Percentiles rank a stretch among this genome's conserved stretches.
Conservation (phyloP, 2,113 vertebrate species). For the Turnix velox region DNA sequence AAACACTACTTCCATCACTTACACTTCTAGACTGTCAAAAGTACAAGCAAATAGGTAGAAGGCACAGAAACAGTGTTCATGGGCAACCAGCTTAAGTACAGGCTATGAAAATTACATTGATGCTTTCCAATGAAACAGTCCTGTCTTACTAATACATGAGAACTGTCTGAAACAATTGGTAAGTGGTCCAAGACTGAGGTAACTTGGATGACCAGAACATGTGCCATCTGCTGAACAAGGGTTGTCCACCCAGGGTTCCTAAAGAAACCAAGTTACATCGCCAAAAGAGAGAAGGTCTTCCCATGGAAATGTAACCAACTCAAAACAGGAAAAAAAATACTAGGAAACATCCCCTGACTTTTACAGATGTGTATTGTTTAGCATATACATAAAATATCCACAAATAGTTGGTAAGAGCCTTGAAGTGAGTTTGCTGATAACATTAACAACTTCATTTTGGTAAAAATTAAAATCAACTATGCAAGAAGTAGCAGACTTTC, state of each 20-base stretch:
- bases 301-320: not conserved
- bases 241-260: not conserved
- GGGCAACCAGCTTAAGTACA: fast-evolving
- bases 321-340: not conserved
- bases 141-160: not conserved
- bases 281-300: not conserved
- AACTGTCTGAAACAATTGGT: not conserved
- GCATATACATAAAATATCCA: not conserved
- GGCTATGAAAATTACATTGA: not conserved
- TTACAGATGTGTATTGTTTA: not conserved
- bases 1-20: not conserved
- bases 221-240: not conserved
- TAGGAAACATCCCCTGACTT: not conserved
- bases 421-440: not conserved
- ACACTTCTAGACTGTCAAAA: not conserved
- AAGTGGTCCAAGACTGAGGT: not conserved
- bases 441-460: not conserved
- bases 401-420: not conserved
- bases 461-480: not conserved
- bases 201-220: not conserved
- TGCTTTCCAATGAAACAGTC: not conserved
- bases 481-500: not conserved
- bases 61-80: fast-evolving
- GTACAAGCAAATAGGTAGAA: not conserved
- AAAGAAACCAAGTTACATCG: not conserved